Evolutionary conservation across 2,888 invertebrate genomes (phyloP), one percentile per base, ranked within the genome.

Genomic region (Orthosia gothica): DNA sequence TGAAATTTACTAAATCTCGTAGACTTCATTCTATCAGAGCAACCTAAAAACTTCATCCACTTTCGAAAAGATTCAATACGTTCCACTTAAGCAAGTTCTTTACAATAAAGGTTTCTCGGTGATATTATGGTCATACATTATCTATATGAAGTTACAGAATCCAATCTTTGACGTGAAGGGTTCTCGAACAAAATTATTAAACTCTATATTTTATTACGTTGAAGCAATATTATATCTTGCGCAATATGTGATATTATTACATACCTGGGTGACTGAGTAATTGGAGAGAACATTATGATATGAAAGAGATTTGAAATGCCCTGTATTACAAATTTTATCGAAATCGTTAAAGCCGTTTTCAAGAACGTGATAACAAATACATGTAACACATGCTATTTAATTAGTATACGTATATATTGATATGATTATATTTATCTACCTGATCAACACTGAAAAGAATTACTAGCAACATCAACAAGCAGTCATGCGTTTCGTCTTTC

Each of bases 131-230:
- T 57, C 32, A 58, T 50, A 78, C 45, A 79, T 78, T 79, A 78
- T 83, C 54, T 70, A 67, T 65, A 83, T 79, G 83, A 83, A 70
- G 58, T 83, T 58, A 70, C 70, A 55, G 63, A 64, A 81, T 84
- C 81, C 84, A 84, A 81, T 81, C 66, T 69, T 49, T 67, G 63
- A 74, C 52, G 23, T 57, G 23, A 64, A 84, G 69, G 66, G 76
- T 70, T 45, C 71, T 83, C 45, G 62, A 58, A 66, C 50, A 66
- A 77, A 66, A 78, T 70, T 66, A 83, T 79, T 70, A 63, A 66
- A 49, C 70, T 62, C 45, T 58, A 77, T 57, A 66, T 78, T 83
- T 70, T 55, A 69, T 70, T 83, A 70, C 57, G 16, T 62, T 40
- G 54, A 61, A 62, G 57, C 16, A 85, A 68, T 72, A 72, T 78